phyloP scores from a whole-genome alignment of 2,888 invertebrate species.

The Buathra laborator region DNA sequence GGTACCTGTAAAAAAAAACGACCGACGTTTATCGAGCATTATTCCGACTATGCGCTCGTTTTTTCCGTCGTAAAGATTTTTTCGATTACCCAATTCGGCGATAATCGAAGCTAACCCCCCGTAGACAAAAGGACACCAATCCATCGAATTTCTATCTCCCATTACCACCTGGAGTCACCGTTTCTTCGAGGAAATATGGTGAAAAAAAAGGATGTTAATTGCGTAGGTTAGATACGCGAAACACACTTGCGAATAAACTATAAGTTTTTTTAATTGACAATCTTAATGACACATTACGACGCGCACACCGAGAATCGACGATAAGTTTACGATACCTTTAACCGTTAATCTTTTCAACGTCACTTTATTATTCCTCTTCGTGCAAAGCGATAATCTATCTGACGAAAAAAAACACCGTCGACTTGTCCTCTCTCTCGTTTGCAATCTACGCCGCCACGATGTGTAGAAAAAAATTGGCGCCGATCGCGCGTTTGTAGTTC shows the following conservation, averaged over 20 bases:
- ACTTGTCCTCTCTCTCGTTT: slow-evolving; percentile 2
- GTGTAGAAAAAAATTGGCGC: slow-evolving; percentile 53
- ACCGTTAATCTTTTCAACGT: slow-evolving; percentile 33
- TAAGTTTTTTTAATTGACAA: slow-evolving; percentile 12
- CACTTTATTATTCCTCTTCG: slow-evolving; percentile 27
- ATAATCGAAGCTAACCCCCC: slow-evolving; percentile 97
- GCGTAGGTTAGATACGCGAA: slow-evolving; percentile 30
- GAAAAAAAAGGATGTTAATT: background rate
- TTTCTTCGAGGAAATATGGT: slow-evolving; percentile 17
- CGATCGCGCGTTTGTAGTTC: slow-evolving; percentile 38
- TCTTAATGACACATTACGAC: slow-evolving; percentile 9
- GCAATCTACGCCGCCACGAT: slow-evolving; percentile 43
- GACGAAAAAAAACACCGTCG: slow-evolving; percentile 44
- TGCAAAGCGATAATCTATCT: slow-evolving; percentile 38
- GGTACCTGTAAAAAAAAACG: slow-evolving; percentile 88
- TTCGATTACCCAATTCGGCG: slow-evolving; percentile 94
- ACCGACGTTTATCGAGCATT: slow-evolving; percentile 3
- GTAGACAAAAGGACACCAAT: slow-evolving; percentile 98
- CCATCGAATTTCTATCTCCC: slow-evolving; percentile 93
- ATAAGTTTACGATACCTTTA: slow-evolving; percentile 35
- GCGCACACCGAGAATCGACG: slow-evolving; percentile 22
- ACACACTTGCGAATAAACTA: slow-evolving; percentile 18
- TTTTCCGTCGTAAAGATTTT: background rate
- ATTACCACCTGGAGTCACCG: slow-evolving; percentile 85
- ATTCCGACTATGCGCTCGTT: slow-evolving; percentile 1